A percentile compares a stretch with the other conserved stretches of the same genome.
Conservation (phyloP, 2,888 invertebrate genomes). For the Macrostomum cliftonense region DNA sequence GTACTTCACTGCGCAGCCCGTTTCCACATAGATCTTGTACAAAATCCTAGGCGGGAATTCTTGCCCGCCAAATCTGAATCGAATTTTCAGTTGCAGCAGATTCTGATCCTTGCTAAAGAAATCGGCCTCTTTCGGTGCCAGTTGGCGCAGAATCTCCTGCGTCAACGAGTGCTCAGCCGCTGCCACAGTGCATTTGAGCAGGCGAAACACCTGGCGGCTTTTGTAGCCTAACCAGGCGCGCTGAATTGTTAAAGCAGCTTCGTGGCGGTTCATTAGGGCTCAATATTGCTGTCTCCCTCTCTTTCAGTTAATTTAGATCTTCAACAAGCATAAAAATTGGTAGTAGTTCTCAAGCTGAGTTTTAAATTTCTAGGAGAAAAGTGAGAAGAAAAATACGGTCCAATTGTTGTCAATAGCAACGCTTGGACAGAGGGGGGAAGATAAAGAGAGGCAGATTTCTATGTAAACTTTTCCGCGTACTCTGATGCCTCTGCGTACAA, state of each 20-base stretch:
- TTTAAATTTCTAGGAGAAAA: no score
- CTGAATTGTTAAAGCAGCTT: conserved; percentile 27
- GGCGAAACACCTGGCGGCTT: conserved; percentile 32
- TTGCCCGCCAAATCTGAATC: conserved; percentile 34
- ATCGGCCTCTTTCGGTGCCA: conserved; percentile 31
- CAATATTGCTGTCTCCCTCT: no score
- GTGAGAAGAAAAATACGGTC: no score
- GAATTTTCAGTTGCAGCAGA: conserved; percentile 21
- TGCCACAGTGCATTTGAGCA: conserved; percentile 35
- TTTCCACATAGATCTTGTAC: conserved; percentile 28
- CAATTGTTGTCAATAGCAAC: no score
- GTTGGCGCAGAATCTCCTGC: conserved; percentile 30
- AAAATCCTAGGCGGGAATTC: conserved; percentile 37
- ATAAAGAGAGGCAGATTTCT: no score
- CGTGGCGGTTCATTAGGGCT: background rate
- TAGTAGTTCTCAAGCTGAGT: no score
- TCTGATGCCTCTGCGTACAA: no score
- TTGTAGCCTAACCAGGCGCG: conserved; percentile 30
- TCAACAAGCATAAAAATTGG: no score
- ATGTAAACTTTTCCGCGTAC: no score
- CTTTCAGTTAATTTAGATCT: no score
- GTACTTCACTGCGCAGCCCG: conserved; percentile 25
- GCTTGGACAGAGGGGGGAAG: no score
- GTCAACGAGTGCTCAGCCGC: conserved; percentile 35
- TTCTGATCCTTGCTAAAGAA: conserved; percentile 26